Conservation (phyloP, 2,888 invertebrate genomes). For the Rhagium mordax region DNA sequence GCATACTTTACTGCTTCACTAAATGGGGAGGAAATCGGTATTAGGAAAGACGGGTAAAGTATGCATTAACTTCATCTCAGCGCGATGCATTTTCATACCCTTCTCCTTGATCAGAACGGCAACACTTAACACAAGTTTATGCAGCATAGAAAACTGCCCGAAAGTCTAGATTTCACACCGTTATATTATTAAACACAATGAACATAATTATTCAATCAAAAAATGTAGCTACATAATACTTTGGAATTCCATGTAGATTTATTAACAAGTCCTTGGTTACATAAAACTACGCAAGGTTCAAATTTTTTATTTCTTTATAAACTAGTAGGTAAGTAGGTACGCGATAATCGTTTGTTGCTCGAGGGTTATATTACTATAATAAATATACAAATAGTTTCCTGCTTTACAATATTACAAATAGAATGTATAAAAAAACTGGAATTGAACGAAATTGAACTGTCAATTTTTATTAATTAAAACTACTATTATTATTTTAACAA, state of each 20-base stretch:
- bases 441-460: too few relatives aligned
- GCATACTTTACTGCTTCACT: constrained; percentile 67
- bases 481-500: too few relatives aligned
- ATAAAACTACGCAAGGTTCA: not conserved
- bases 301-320: not conserved
- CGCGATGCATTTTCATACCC: not conserved
- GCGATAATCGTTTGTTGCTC: not conserved
- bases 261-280: not conserved
- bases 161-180: not conserved
- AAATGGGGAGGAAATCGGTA: constrained; percentile 68
- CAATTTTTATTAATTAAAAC: too few relatives aligned
- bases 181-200: too few relatives aligned
- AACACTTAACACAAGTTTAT: not conserved
- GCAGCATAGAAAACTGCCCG: not conserved
- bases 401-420: not conserved
- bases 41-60: constrained; percentile 41
- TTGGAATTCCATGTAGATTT: not conserved
- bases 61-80: constrained; percentile 42
- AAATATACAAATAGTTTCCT: not conserved
- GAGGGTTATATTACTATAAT: not conserved
- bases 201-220: too few relatives aligned
- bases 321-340: too few relatives aligned
- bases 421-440: too few relatives aligned
- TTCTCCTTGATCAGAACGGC: not conserved
- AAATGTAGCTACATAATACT: too few relatives aligned